phyloP scores from a whole-genome alignment of 2,113 vertebrate genomes.

The Grantiella picta region DNA sequence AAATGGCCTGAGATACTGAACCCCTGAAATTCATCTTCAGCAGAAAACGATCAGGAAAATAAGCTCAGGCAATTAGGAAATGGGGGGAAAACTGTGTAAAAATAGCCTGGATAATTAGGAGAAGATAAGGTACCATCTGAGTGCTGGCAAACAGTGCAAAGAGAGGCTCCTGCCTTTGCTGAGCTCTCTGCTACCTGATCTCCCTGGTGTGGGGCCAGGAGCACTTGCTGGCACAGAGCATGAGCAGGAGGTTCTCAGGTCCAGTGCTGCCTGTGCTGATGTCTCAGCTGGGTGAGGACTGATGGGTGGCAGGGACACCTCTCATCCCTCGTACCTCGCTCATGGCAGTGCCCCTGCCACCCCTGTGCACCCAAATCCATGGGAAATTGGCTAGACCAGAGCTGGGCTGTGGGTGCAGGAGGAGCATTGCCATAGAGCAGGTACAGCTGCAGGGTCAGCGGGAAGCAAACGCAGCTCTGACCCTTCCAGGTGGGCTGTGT shows the following conservation, averaged over 20 bases:
- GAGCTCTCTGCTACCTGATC: background rate
- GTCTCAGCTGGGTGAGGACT: background rate
- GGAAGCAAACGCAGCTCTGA: fast-evolving
- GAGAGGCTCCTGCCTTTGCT: background rate
- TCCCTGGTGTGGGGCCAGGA: fast-evolving
- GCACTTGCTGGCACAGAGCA: background rate
- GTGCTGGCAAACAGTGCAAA: background rate
- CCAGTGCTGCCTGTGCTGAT: fast-evolving
- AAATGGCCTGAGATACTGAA: constrained; percentile 29
- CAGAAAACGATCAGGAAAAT: constrained; percentile 40
- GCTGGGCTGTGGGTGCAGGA: background rate
- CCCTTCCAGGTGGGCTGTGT: background rate
- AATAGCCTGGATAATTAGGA: constrained; percentile 50
- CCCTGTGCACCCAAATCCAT: fast-evolving
- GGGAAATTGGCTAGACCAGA: background rate
- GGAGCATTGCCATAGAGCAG: background rate
- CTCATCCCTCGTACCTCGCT: fast-evolving
- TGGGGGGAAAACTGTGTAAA: background rate
- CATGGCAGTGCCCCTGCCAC: fast-evolving
- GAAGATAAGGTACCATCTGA: background rate
- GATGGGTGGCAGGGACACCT: background rate
- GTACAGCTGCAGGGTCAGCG: fast-evolving
- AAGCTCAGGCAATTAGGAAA: constrained; percentile 36
- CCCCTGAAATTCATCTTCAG: constrained; percentile 52
- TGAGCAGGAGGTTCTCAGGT: background rate